Evolutionary conservation across 2,113 vertebrate genomes (phyloP).

Genomic region (Dunckerocampus dactyliophorus): DNA sequence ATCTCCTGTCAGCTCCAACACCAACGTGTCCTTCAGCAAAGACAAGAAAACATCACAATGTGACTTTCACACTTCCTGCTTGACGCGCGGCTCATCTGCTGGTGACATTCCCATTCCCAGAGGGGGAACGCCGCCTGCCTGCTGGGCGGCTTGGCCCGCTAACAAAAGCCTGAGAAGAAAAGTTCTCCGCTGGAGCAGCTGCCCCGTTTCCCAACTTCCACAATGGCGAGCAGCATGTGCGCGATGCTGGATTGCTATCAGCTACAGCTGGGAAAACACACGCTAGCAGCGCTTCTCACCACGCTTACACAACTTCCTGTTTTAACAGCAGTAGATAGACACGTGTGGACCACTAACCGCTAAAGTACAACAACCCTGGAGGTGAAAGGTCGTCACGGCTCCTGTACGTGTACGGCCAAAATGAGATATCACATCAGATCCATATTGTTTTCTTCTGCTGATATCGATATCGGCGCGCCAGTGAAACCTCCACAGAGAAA

Average conservation of each 20-base stretch:
- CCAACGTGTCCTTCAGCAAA: constrained; percentile 26
- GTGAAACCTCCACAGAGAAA: too few species aligned
- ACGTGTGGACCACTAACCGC: too few species aligned
- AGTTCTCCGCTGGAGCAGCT: constrained; percentile 58
- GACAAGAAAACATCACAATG: constrained; percentile 2
- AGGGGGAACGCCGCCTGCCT: constrained; percentile 52
- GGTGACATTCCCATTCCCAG: constrained; percentile 56
- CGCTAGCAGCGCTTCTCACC: background rate
- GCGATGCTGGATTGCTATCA: background rate
- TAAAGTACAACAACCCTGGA: too few species aligned
- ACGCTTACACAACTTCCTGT: too few species aligned
- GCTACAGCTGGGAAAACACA: background rate
- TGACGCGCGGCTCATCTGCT: constrained; percentile 65
- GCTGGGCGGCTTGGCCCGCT: constrained; percentile 44
- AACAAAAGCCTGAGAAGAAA: constrained; percentile 54
- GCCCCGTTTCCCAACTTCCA: constrained; percentile 65
- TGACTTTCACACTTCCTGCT: constrained; percentile 24
- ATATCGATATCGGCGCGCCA: too few species aligned
- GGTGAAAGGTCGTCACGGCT: too few species aligned
- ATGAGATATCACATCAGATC: too few species aligned
- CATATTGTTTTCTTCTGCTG: too few species aligned
- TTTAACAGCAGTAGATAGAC: background rate
- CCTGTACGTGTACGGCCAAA: too few species aligned
- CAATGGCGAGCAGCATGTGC: constrained; percentile 10
- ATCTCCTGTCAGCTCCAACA: constrained; percentile 22